phyloP scores from a whole-genome alignment of 2,888 invertebrate genomes.

The Eledona agricola region DNA sequence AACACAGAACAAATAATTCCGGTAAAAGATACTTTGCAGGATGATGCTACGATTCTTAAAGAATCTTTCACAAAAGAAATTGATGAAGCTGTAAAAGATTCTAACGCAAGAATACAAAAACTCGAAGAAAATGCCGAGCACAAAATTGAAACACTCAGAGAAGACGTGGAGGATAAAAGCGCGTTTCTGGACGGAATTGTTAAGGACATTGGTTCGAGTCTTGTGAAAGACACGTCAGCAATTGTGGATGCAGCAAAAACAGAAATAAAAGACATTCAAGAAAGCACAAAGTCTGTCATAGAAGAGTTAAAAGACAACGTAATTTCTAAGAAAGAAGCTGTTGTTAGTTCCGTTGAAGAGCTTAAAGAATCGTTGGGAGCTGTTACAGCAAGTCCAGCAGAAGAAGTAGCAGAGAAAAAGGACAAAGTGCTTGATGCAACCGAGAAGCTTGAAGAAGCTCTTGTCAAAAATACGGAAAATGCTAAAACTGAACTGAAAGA shows the following conservation, averaged over 20 bases:
- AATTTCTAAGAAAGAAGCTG: slow-evolving; percentile 17
- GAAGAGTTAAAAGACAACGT: slow-evolving; percentile 35
- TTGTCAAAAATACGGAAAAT: slow-evolving; percentile 21
- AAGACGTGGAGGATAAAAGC: slow-evolving; percentile 15
- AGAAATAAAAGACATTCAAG: slow-evolving; percentile 35
- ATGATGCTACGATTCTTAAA: slow-evolving; percentile 7
- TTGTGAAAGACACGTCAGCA: slow-evolving; percentile 39
- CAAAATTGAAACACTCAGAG: too few species aligned
- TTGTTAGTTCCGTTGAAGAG: slow-evolving; percentile 5
- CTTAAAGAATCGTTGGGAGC: slow-evolving; percentile 6
- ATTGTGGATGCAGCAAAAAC: background rate
- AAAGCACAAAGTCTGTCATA: slow-evolving; percentile 31
- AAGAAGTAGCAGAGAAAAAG: slow-evolving; percentile 10
- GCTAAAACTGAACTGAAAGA: slow-evolving; percentile 34
- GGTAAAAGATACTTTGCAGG: slow-evolving; percentile 5
- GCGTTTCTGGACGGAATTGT: slow-evolving; percentile 11
- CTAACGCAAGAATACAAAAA: slow-evolving; percentile 31
- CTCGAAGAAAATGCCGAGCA: slow-evolving; percentile 30
- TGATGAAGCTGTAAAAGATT: slow-evolving; percentile 36
- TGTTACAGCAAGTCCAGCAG: slow-evolving; percentile 1
- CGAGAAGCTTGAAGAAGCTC: slow-evolving; percentile 21
- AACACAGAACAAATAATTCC: slow-evolving; percentile 1
- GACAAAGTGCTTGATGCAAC: slow-evolving; percentile 17
- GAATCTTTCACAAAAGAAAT: slow-evolving; percentile 20
- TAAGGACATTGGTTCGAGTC: slow-evolving; percentile 17